A percentile compares a stretch with the other conserved stretches of the same genome.
These are phyloP conservation scores for Prolemur simus DNA, from an alignment of 2,113 vertebrate genomes.

Conservation along the genomic window DNA sequence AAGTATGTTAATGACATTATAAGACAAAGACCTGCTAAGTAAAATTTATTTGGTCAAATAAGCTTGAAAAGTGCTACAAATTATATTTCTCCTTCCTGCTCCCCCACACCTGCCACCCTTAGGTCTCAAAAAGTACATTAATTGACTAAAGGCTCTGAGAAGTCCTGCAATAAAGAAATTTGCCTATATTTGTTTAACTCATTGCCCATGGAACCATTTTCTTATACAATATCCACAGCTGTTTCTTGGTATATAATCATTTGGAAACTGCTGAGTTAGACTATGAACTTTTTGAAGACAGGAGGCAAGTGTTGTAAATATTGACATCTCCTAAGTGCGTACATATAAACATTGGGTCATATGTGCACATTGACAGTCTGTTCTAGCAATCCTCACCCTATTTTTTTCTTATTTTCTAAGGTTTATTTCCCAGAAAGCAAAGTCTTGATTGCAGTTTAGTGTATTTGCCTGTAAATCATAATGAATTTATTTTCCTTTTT, in stretches of 20 bases:
- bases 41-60: slow-evolving; percentile 25
- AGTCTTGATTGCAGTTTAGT: slow-evolving; percentile 15
- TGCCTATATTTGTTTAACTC: neutral
- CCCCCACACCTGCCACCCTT: neutral
- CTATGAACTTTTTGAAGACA: neutral
- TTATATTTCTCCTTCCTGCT: neutral
- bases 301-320: neutral
- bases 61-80: neutral
- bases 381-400: neutral
- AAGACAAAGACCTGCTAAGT: neutral
- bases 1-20: neutral
- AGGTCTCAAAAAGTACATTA: neutral
- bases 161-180: neutral
- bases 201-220: neutral
- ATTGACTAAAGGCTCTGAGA: neutral
- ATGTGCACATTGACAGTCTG: neutral
- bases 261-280: neutral
- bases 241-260: neutral
- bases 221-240: neutral
- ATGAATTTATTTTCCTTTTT: slow-evolving; percentile 31
- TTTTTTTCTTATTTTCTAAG: neutral
- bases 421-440: slow-evolving; percentile 40
- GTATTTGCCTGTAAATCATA: slow-evolving; percentile 18
- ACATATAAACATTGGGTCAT: neutral
- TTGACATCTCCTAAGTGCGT: neutral